phyloP scores from a whole-genome alignment of 2,888 invertebrate species.

The Pyrgus malvae region DNA sequence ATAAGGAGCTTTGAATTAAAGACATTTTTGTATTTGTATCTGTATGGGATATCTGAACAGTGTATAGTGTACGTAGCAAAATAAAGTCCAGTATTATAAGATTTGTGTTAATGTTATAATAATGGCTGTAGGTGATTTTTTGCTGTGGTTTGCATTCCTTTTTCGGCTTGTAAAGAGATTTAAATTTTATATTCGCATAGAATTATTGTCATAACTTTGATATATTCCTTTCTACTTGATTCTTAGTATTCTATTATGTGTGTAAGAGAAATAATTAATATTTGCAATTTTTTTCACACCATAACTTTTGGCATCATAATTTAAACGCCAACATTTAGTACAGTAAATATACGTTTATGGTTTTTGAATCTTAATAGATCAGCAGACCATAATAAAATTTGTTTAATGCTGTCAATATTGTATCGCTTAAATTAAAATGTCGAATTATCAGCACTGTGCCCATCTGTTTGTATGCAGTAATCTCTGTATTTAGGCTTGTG shows the following conservation, averaged over 20 bases:
- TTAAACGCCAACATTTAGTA: neutral
- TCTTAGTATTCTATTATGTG: neutral
- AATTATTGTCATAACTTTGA: neutral
- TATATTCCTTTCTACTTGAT: neutral
- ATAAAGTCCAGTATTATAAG: constrained; percentile 20
- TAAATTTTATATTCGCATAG: neutral
- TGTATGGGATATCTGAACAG: constrained; percentile 1
- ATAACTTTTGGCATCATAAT: neutral
- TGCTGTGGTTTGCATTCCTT: constrained; percentile 20
- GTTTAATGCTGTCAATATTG: too few relatives aligned
- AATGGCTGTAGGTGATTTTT: constrained; percentile 2
- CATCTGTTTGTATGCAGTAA: too few relatives aligned
- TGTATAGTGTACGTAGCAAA: constrained; percentile 9
- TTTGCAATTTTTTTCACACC: constrained; percentile 13
- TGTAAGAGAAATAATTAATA: neutral
- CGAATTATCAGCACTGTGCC: too few relatives aligned
- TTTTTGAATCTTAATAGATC: too few relatives aligned
- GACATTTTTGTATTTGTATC: constrained; percentile 24
- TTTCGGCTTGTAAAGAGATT: constrained; percentile 1
- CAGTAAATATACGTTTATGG: too few relatives aligned
- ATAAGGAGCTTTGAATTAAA: constrained; percentile 18
- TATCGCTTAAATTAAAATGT: too few relatives aligned
- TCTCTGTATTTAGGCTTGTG: neutral
- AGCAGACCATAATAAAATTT: too few relatives aligned
- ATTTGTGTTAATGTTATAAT: neutral